These are phyloP conservation scores for Copidosoma floridanum DNA, from an alignment of 1,140 invertebrate species.

Conservation along the genomic window DNA sequence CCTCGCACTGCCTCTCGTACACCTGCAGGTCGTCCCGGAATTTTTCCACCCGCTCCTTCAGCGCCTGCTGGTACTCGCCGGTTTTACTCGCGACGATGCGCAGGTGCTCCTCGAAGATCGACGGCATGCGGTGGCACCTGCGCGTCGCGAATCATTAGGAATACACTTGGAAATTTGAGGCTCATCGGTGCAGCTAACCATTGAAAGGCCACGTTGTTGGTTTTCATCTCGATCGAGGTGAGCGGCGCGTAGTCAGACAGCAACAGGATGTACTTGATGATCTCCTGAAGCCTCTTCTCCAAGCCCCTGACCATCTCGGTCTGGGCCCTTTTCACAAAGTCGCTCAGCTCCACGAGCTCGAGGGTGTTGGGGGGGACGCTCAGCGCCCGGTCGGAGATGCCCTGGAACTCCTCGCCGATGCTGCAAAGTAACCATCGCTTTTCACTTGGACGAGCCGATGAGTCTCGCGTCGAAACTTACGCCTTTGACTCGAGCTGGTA, in stretches of 20 bases:
- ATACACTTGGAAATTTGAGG: too few relatives aligned
- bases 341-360: conserved; percentile 79
- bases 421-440: conserved; percentile 76
- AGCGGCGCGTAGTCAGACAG: conserved; percentile 77
- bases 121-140: conserved; percentile 71
- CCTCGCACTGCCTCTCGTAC: conserved; percentile 79
- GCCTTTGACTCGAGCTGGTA: conserved; percentile 76
- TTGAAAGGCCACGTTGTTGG: conserved; percentile 81
- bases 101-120: conserved; percentile 78
- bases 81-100: conserved; percentile 79
- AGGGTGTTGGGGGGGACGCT: conserved; percentile 79
- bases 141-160: too few relatives aligned
- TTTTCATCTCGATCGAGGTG: conserved; percentile 79
- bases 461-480: conserved; percentile 81
- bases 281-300: conserved; percentile 71
- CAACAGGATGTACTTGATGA: conserved; percentile 70
- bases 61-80: conserved; percentile 79
- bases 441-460: conserved; percentile 75
- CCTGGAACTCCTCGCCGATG: conserved; percentile 81
- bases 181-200: conserved; percentile 68
- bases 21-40: conserved; percentile 80
- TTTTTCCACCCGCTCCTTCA: conserved; percentile 68
- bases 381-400: conserved; percentile 76
- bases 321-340: conserved; percentile 75
- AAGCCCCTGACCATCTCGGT: conserved; percentile 69